Base-by-base conservation (phyloP, 2,797 vertebrate genomes). In the Brotogeris chrysoptera region DNA sequence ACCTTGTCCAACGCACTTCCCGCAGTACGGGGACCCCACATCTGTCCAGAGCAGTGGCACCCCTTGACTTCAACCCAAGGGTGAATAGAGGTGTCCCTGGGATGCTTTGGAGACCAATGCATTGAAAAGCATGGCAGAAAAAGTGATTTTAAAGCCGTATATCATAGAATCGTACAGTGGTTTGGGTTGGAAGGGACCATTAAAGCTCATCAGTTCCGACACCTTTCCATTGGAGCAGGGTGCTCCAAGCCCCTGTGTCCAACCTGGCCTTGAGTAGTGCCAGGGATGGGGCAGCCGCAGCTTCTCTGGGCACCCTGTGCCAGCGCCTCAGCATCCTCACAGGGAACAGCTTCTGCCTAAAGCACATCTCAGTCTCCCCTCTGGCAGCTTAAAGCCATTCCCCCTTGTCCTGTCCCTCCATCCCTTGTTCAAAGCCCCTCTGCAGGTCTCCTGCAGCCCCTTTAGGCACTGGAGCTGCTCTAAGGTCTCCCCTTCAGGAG, bases 11-110 rank as follows among this genome's bases (percentile, higher is more conserved):
- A 74, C 0, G 61, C 52, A 1, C 18, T 25, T 12, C n/a, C 20
- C 6, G 0, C 32, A 23, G 0, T 20, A 1, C 13, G 5, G 0
- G 11, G 38, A 36, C 24, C 14, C 47, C 0, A 0, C 2, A 5
- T 8, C 47, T 24, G 14, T n/a, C 61, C 28, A 4, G 30, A 3
- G 1, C 19, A n/a, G 32, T 55, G 52, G 12, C 28, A 8, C 21
- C 43, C 55, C 15, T 30, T 5, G 0, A 3, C 25, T 61, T 43
- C 5, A 44, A 68, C 66, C n/a, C 60, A 1, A 8, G 12, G 38
- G n/a, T 16, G 73, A 72, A 21, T 4, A 18, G 16, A 3, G 9
- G 5, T n/a, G 32, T 38, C 64, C 30, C 36, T 5, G 64, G 24
- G 32, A 9, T 15, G 34, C n/a, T 59, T 16, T 32, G 43, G 28